Base-by-base conservation (phyloP, 1,140 invertebrate genomes). In the Drosophila guanche region DNA sequence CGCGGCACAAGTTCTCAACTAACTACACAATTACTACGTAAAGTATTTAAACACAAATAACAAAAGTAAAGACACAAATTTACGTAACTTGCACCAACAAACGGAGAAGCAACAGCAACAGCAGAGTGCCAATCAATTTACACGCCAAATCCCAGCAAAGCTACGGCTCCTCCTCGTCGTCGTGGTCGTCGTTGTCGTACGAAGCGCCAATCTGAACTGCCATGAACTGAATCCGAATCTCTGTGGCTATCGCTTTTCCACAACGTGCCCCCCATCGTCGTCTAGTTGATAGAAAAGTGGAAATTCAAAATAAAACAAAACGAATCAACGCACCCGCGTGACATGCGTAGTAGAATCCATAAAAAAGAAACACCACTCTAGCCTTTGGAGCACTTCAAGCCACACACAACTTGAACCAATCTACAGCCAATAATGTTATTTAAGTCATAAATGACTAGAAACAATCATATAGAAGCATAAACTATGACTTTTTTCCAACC, bases 191-290 rank as follows among this genome's bases (percentile, higher is more conserved):
- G 80, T 75, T 53, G 81, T 79, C 62, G 70, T 75, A 65, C 77
- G 81, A 46, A 60, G 62, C 79, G 59, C 56, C 59, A 81, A 69
- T 50, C 50, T 85, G 77, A 85, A 85, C 81, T 85, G 81, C 81
- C 81, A 67, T 85, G 81, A 85, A 85, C 81, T 68, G 59, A 76
- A 67, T 74, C 56, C 47, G 47, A 60, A 57, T 50, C 68, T 62
- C 16, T 40, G 65, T n/a, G 37, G 59, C 67, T 80, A 80, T 76
- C 59, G 81, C 81, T 70, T 86, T 78, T 81, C 73, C 63, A 73
- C 81, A 73, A 67, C 71, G 61, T 85, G 76, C 80, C 72, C 54
- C 76, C 43, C 60, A 40, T 55, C 25, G 66, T 16, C 47, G 25
- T 42, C 33, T 12, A 47, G 50, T 62, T 54, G 47, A 62, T 59